Evolutionary conservation across 2,888 invertebrate genomes (phyloP), one percentile per base, ranked within the genome.

Genomic region (Dioctria rufipes): DNA sequence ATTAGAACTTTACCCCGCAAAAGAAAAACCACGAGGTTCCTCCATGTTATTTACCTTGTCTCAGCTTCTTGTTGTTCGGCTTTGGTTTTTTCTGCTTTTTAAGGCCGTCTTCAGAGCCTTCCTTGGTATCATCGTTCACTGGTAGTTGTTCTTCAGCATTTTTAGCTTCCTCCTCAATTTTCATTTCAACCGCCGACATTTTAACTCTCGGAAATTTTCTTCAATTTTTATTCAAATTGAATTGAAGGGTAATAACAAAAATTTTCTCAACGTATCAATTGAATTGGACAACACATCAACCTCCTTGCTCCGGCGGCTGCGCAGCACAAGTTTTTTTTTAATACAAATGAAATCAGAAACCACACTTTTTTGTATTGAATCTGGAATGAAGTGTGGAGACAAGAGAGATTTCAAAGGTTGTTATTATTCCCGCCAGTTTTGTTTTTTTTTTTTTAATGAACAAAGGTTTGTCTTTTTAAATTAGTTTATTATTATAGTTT

Each of bases 11-110:
- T 11, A n/a, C 51, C 8, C n/a, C 8, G 25, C 25, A 25, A 25
- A 25, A 25, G 60, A 63, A 54, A 39, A 54, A 42, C 11, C 73
- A 58, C 54, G 73, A 58, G 43, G 73, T 58, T 40, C 40, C 13
- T 13, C 58, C 58, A 60, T 75, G 39, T 58, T 58, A 84, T 89
- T 87, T 86, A 94, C 95, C 94, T 89, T 93, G 90, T 89, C 95
- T 94, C 91, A 89, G 83, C 83, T 88, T 88, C 73, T 88, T 88
- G 81, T 89, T 88, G 83, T 95, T 95, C 92, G 95, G 95, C 92
- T 95, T 96, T 90, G 95, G 95, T 90, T 95, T 95, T 89, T 95
- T 96, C 90, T 95, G 95, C 91, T 96, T 96, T 89, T 95, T 95
- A 83, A 86, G 87, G 54, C 84, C 83, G 80, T 82, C 82, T 37